A percentile compares a stretch with the other conserved stretches of the same genome.
Evolutionary conservation across 2,888 invertebrate genomes (phyloP).

Genomic region (Physocephala rufipes): DNA sequence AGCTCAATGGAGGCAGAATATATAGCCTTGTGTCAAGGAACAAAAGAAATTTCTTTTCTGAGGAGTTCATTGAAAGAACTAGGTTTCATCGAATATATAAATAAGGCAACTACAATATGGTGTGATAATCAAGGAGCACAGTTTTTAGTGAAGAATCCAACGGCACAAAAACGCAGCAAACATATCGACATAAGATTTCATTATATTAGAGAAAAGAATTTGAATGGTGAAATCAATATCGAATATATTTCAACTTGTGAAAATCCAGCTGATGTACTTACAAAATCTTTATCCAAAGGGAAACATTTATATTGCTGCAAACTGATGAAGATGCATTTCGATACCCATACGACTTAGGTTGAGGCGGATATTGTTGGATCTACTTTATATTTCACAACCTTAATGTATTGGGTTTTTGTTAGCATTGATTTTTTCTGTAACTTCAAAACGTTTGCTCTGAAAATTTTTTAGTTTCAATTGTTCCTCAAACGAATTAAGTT

Average conservation of each 20-base stretch:
- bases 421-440: no score
- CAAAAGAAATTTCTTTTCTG: not conserved
- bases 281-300: slow-evolving; percentile 33
- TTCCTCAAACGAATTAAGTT: no score
- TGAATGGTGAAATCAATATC: slow-evolving; percentile 28
- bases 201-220: slow-evolving; percentile 36
- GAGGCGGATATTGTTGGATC: no score
- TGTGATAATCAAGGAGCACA: no score
- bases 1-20: slow-evolving; percentile 8
- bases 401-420: no score
- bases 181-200: slow-evolving; percentile 42
- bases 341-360: no score
- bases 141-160: no score
- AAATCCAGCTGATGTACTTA: slow-evolving; percentile 41
- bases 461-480: no score
- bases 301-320: slow-evolving; percentile 35
- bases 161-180: slow-evolving; percentile 41
- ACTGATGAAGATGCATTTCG: no score
- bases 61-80: not conserved
- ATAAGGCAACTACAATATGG: not conserved
- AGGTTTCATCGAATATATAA: slow-evolving; percentile 4
- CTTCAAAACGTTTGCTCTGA: no score
- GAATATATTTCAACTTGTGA: slow-evolving; percentile 33
- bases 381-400: no score
- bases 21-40: not conserved